Percentiles rank a stretch among this genome's conserved stretches.
These are phyloP conservation scores for Drosophila longiperda DNA, from an alignment of 2,888 invertebrate genomes.

Conservation along the genomic window DNA sequence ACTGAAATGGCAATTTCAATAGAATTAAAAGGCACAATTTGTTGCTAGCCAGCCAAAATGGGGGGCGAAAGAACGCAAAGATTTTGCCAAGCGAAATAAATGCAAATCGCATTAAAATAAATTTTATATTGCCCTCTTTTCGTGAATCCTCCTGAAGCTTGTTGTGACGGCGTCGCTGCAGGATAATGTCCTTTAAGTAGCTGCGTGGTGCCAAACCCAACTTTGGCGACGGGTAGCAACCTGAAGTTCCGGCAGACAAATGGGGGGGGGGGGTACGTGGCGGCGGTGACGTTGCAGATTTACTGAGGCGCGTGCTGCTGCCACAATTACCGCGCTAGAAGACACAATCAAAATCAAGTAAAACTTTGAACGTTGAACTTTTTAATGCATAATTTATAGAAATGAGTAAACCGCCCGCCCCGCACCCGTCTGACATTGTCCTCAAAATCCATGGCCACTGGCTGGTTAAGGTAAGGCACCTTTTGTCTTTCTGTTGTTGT, in stretches of 20 bases:
- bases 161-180: conserved; percentile 41
- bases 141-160: conserved; percentile 1
- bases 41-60: conserved; percentile 17
- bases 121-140: conserved; percentile 49
- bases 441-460: conserved; percentile 3
- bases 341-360: conserved; percentile 76
- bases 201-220: conserved; percentile 36
- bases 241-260: conserved; percentile 18
- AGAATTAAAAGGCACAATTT: conserved; percentile 65
- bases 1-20: conserved; percentile 60
- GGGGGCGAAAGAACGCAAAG: neutral
- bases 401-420: conserved; percentile 2
- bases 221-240: conserved; percentile 67
- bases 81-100: conserved; percentile 67
- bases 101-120: conserved; percentile 80
- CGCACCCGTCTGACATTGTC: conserved; percentile 23
- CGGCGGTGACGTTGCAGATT: conserved; percentile 15
- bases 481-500: conserved; percentile 32
- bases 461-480: conserved; percentile 47
- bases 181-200: conserved; percentile 71
- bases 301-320: conserved; percentile 42
- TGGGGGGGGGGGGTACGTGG: too few relatives aligned
- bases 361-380: conserved; percentile 70
- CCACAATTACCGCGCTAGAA: conserved; percentile 57
- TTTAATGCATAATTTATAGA: conserved; percentile 79